Percentiles rank a stretch among this genome's conserved stretches.
Evolutionary conservation across 2,113 vertebrate species (phyloP).

Genomic region (Desmodus rotundus): DNA sequence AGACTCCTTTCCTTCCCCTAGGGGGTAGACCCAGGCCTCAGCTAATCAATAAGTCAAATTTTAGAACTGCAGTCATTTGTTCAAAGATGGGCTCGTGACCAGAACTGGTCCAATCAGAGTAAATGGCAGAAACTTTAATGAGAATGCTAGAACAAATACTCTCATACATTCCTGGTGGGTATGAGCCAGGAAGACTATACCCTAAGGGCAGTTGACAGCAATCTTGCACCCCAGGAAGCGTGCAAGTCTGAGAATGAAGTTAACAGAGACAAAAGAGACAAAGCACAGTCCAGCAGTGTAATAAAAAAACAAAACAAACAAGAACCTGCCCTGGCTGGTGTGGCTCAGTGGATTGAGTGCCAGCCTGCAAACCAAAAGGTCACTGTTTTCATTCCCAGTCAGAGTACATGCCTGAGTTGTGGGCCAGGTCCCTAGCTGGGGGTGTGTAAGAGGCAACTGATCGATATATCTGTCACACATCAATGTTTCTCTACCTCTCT

Average conservation of each 20-base stretch:
- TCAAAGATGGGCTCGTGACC: not conserved
- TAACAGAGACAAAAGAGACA: not conserved
- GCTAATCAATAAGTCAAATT: not conserved
- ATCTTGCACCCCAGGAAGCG: not conserved
- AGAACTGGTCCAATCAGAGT: not conserved
- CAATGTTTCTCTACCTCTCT: too few species aligned
- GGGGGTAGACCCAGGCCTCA: not conserved
- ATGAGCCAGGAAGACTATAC: not conserved
- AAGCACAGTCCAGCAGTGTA: not conserved
- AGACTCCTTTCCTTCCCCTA: not conserved
- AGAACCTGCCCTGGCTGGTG: not conserved
- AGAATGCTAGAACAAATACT: not conserved
- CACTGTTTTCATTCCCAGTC: too few species aligned
- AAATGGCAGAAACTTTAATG: not conserved
- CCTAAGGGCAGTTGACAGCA: not conserved
- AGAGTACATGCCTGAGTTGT: too few species aligned
- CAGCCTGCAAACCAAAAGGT: too few species aligned
- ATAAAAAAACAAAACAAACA: not conserved
- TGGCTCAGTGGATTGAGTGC: too few species aligned
- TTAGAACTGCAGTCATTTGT: not conserved
- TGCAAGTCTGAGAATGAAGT: not conserved
- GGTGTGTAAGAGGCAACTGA: too few species aligned
- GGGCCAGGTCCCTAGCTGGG: too few species aligned
- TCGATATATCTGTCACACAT: too few species aligned
- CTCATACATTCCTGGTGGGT: not conserved